Evolutionary conservation across 2,888 invertebrate species (phyloP), one percentile per base, ranked within the genome.

Genomic region (Gonocerus acuteangulatus): DNA sequence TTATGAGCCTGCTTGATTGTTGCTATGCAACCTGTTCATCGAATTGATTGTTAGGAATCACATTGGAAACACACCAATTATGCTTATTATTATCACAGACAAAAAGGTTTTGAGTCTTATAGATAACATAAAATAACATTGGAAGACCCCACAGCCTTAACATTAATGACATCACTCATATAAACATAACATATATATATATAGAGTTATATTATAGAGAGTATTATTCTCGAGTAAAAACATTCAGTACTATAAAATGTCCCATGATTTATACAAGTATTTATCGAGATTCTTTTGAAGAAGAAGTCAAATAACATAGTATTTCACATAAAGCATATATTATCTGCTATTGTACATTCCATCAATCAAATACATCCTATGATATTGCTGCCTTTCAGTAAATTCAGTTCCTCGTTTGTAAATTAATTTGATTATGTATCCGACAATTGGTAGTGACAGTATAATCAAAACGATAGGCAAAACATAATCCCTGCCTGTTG

Each of bases 331-430:
- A n/a, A n/a, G n/a, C 22, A 39, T 15, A 16, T 49, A 49, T 71
- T 74, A 88, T 72, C 88, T 88, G 76, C 60, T 62, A 49, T 89
- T 89, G 71, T 91, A 91, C 86, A 91, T 89, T 69, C 90, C 91
- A 74, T 91, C 90, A 60, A 91, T 85, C 13, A 91, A 79, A 71
- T 91, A 90, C 89, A 91, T 90, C 72, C 89, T 79, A 66, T 87
- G 82, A 71, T 91, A 91, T 74, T 91, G 89, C 68, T 90, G 80
- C 67, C 89, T 87, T 69, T 85, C 84, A 89, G 90, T 90, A 72
- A 87, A 87, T 71, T 90, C 89, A 68, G 83, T 79, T n/a, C 88
- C 84, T 67, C 83, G 77, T 68, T 83, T 82, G 62, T 85, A 78
- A 21, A 83, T 77, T 72, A 86, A 78, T 62, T 84, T 83, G 16